Percentiles rank a stretch among this genome's conserved stretches.
Conservation (phyloP, 2,888 invertebrate genomes). For the Nineta flava region DNA sequence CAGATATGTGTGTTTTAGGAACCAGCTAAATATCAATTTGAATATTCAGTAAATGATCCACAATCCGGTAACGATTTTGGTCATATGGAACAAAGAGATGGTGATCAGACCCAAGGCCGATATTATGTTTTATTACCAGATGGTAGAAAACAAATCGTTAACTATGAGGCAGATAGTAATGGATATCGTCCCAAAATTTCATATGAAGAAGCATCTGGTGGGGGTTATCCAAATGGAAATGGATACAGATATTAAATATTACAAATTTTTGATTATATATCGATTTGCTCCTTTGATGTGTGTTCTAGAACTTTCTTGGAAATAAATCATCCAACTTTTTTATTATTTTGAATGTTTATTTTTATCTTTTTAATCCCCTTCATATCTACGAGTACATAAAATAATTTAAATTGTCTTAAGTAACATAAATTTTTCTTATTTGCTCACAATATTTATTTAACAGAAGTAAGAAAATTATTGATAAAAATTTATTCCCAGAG, state of each 20-base stretch:
- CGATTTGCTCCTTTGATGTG: too few relatives aligned
- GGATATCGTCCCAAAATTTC: constrained; percentile 49
- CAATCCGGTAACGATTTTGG: constrained; percentile 53
- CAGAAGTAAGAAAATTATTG: too few relatives aligned
- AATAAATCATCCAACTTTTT: too few relatives aligned
- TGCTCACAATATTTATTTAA: too few relatives aligned
- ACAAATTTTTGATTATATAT: too few relatives aligned
- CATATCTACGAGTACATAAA: too few relatives aligned
- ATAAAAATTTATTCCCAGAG: too few relatives aligned
- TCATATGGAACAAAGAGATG: constrained; percentile 45
- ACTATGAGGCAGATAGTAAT: constrained; percentile 45
- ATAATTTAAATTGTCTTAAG: too few relatives aligned
- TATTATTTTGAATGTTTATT: too few relatives aligned
- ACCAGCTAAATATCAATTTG: constrained; percentile 44
- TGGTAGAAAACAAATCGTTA: constrained; percentile 47
- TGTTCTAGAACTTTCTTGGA: too few relatives aligned
- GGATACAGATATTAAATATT: constrained; percentile 1
- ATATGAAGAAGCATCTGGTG: constrained; percentile 31
- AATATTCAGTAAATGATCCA: constrained; percentile 45
- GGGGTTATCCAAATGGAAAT: constrained; percentile 12
- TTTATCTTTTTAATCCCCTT: too few relatives aligned
- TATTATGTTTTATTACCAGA: constrained; percentile 53
- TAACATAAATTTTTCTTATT: too few relatives aligned
- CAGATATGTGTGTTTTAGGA: constrained; percentile 16
- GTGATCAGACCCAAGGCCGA: constrained; percentile 49